A percentile compares a stretch with the other conserved stretches of the same genome.
Evolutionary conservation across 92 coral and sea anemone genomes (phyloP).

Genomic region (Siderastrea radians): DNA sequence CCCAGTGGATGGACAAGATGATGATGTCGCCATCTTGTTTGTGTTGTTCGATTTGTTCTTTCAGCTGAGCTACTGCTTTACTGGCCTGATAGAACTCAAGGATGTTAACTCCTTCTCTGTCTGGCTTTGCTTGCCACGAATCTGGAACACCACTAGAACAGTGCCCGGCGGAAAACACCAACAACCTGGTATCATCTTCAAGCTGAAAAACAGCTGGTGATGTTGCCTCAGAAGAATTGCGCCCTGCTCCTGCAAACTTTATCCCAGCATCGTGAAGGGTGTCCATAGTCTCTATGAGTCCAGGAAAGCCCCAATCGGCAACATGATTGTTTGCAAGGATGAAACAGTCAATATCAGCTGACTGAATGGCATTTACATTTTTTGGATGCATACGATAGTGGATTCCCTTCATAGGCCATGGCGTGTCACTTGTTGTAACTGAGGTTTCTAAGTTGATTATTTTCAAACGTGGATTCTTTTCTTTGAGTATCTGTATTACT

Average conservation of each 20-base stretch:
- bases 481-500: slow-evolving; percentile 73
- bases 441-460: slow-evolving; percentile 91
- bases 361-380: slow-evolving; percentile 80
- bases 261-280: slow-evolving; percentile 70
- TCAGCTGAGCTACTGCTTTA: slow-evolving; percentile 52
- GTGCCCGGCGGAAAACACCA: slow-evolving; percentile 90
- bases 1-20: slow-evolving; percentile 88
- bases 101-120: slow-evolving; percentile 79
- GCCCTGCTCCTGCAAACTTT: slow-evolving; percentile 83
- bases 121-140: slow-evolving; percentile 71
- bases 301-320: slow-evolving; percentile 90
- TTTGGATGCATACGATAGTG: slow-evolving; percentile 91
- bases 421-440: slow-evolving; percentile 76
- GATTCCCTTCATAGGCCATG: slow-evolving; percentile 92
- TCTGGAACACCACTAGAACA: slow-evolving; percentile 88
- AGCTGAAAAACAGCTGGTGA: slow-evolving; percentile 82
- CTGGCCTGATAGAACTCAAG: slow-evolving; percentile 66
- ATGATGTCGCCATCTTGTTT: slow-evolving; percentile 77
- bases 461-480: slow-evolving; percentile 78
- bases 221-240: slow-evolving; percentile 61
- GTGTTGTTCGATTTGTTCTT: slow-evolving; percentile 52
- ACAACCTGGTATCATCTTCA: slow-evolving; percentile 59
- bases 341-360: slow-evolving; percentile 84
- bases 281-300: slow-evolving; percentile 74
- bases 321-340: slow-evolving; percentile 86